A percentile compares a stretch with the other conserved stretches of the same genome.
Evolutionary conservation across 30 jellyfish, hydroid and myxozoan species (phyloP).

Genomic region (Sanderia malayensis): DNA sequence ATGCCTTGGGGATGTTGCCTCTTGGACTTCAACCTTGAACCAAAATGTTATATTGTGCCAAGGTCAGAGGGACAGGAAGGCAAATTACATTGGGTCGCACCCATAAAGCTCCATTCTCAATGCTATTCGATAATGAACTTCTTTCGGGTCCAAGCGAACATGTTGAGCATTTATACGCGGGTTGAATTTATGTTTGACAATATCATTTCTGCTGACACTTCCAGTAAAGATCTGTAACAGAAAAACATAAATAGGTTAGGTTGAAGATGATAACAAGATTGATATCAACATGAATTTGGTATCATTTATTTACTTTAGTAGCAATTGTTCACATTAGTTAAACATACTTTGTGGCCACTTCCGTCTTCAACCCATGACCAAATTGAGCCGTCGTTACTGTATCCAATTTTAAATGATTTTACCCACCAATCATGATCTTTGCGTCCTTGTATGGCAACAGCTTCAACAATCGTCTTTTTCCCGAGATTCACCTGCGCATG

Average conservation of each 20-base stretch:
- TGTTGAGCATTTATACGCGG: constrained; percentile 42
- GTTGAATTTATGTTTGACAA: background rate
- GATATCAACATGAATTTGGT: no score
- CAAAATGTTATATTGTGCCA: no score
- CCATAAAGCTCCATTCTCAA: constrained; percentile 60
- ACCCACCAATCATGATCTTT: background rate
- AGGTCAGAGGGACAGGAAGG: background rate
- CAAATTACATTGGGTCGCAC: constrained; percentile 12
- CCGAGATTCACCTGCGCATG: background rate
- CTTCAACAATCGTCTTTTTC: background rate
- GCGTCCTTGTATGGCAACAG: background rate
- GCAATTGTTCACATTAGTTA: no score
- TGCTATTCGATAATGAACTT: constrained; percentile 14
- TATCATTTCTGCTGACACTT: constrained; percentile 16
- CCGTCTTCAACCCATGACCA: background rate
- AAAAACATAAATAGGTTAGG: background rate
- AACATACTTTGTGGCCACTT: background rate
- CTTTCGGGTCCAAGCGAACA: constrained; percentile 46
- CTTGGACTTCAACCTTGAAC: no score
- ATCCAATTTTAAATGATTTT: background rate
- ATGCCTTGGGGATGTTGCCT: no score
- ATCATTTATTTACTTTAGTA: no score
- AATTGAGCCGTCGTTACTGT: background rate
- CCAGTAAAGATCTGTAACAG: constrained; percentile 27
- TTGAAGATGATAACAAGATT: background rate